Evolutionary conservation across 1,140 invertebrate genomes (phyloP).

Genomic region (Tetragnatha versicolor): DNA sequence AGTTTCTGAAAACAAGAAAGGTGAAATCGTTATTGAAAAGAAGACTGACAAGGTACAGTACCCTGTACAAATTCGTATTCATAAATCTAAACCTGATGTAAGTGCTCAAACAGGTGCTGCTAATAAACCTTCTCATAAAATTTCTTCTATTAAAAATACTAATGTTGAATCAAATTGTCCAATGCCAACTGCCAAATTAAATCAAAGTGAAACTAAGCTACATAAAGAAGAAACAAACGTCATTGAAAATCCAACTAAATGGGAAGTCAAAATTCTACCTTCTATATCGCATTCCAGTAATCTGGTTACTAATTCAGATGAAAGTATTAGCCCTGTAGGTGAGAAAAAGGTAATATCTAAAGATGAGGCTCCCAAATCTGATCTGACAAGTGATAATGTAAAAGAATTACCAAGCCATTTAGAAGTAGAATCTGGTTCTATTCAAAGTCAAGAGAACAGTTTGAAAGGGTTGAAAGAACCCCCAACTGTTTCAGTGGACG

Average conservation of each 20-base stretch:
- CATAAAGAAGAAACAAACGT: conserved; percentile 30
- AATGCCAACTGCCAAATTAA: conserved; percentile 15
- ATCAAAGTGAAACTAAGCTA: conserved; percentile 7
- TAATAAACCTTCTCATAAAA: neutral
- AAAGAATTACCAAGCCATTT: neutral
- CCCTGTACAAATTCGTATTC: conserved; percentile 52
- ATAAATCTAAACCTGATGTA: conserved; percentile 31
- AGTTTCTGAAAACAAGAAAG: conserved; percentile 23
- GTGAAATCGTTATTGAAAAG: conserved; percentile 1
- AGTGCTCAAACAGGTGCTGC: conserved; percentile 16
- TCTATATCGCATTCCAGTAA: neutral
- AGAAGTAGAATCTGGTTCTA: neutral
- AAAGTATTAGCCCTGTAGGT: neutral
- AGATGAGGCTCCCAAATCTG: conserved; percentile 1
- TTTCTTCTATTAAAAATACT: neutral
- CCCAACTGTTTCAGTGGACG: conserved; percentile 63
- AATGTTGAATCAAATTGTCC: conserved; percentile 7
- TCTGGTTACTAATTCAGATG: neutral
- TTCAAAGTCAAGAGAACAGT: conserved; percentile 13
- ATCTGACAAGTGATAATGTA: conserved; percentile 22
- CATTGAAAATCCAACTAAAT: conserved; percentile 22
- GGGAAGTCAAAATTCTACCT: conserved; percentile 49
- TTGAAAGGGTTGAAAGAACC: neutral
- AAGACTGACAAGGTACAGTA: conserved; percentile 25
- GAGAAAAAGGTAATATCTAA: neutral